Base-by-base conservation (phyloP, 2,888 invertebrate genomes). In the Carabus problematicus region DNA sequence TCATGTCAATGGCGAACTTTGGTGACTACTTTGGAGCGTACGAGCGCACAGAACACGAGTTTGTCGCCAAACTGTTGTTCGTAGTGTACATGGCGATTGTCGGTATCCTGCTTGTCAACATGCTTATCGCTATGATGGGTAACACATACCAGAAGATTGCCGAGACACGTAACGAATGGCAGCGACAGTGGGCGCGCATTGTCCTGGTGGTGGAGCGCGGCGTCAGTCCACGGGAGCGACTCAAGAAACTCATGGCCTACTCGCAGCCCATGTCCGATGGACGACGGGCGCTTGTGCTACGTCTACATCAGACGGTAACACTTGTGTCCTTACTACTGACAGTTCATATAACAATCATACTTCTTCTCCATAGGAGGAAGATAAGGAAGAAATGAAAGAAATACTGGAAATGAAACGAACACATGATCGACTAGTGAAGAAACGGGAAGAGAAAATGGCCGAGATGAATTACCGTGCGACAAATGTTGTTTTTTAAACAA, bases 111-210 rank as follows among this genome's bases (percentile, higher is more conserved):
- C 85, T 98, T 70, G 95, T 98, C 61, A 98, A 98, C 86, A 96
- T 98, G 95, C 85, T 98, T 82, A 98, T 98, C 77, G 98, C 98
- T 72, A 98, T 98, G 98, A 98, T 98, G 98, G 98, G 98, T 0
- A 98, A 98, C 82, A 98, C 98, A 2, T 99, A 98, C 80, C 96
- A 97, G 81, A 95, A 97, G 84, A 97, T 98, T 75, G 96, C 96
- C 0, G 96, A 97, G 82, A 97, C 97, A 0, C 88, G 95, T 74
- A 98, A 98, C 80, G 98, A 98, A 82, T 98, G 98, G 97, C 97
- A 98, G 82, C 84, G 98, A 78, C 92, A 92, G 89, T 98, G 98
- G 98, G 98, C 98, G 0, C 86, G 98, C 73, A 98, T 98, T 72
- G 98, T 98, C 42, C 84, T 98, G 72, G 97, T 98, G 43, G 95